Conservation (phyloP, 2,888 invertebrate genomes). For the Idaea aversata region DNA sequence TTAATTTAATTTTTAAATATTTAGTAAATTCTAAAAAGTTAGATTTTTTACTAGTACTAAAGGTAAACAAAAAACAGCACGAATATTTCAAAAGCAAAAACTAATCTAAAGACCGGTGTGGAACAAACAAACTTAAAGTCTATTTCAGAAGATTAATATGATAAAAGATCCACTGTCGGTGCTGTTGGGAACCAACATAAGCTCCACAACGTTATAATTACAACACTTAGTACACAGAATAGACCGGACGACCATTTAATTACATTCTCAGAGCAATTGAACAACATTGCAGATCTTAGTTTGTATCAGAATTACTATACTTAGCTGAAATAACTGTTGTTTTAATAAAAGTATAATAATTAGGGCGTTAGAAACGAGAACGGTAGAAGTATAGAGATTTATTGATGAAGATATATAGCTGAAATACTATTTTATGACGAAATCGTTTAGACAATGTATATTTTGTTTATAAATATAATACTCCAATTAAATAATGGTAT, state of each 20-base stretch:
- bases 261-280: background rate
- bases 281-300: background rate
- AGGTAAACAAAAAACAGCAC: conserved; percentile 1
- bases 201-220: conserved; percentile 23
- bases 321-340: background rate
- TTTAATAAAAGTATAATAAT: background rate
- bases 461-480: too few species aligned
- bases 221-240: conserved; percentile 17
- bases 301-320: conserved; percentile 6
- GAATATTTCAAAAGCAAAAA: background rate
- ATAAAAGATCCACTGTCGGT: background rate
- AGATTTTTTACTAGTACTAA: background rate
- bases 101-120: background rate
- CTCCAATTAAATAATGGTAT: too few species aligned
- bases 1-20: too few species aligned
- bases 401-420: background rate
- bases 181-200: background rate
- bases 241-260: background rate
- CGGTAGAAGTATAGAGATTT: background rate
- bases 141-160: background rate
- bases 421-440: background rate
- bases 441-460: too few species aligned
- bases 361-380: background rate
- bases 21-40: too few species aligned
- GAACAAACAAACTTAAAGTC: background rate